Evolutionary conservation across 2,113 vertebrate genomes (phyloP).

Genomic region (Cyprinodon tularosa): DNA sequence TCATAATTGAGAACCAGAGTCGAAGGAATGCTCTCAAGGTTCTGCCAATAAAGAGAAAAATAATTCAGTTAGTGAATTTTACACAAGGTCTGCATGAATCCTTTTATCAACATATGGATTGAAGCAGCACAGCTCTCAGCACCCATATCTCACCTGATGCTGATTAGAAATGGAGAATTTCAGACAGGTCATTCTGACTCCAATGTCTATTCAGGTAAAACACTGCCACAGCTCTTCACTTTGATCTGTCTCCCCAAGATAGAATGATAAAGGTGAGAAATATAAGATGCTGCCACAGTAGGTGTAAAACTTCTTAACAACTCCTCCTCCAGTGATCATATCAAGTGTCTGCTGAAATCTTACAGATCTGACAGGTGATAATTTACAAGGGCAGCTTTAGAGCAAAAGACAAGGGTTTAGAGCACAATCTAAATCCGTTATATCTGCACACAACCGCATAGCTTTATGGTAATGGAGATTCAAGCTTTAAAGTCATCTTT

Average conservation of each 20-base stretch:
- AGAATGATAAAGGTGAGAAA: constrained; percentile 62
- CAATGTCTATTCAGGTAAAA: constrained; percentile 70
- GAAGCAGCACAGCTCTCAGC: constrained; percentile 35
- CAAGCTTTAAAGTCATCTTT: constrained; percentile 39
- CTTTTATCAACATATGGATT: constrained; percentile 22
- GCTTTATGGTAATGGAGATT: constrained; percentile 48
- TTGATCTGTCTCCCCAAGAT: constrained; percentile 73
- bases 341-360: constrained; percentile 59
- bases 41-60: constrained; percentile 61
- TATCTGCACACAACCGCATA: constrained; percentile 40
- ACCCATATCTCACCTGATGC: constrained; percentile 42
- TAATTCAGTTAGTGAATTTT: constrained; percentile 54
- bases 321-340: constrained; percentile 41
- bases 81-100: constrained; percentile 36
- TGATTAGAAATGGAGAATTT: constrained; percentile 70
- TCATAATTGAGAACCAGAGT: constrained; percentile 58
- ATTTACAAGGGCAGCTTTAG: constrained; percentile 57
- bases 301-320: constrained; percentile 24
- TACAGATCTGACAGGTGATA: constrained; percentile 67
- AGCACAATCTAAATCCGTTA: constrained; percentile 48
- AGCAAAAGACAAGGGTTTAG: constrained; percentile 27
- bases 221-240: constrained; percentile 53
- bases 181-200: constrained; percentile 59
- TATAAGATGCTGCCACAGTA: constrained; percentile 3
- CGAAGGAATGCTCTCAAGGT: constrained; percentile 61